Evolutionary conservation across 2,797 vertebrate genomes (phyloP), one percentile per base, ranked within the genome.

Genomic region (Lateolabrax maculatus): DNA sequence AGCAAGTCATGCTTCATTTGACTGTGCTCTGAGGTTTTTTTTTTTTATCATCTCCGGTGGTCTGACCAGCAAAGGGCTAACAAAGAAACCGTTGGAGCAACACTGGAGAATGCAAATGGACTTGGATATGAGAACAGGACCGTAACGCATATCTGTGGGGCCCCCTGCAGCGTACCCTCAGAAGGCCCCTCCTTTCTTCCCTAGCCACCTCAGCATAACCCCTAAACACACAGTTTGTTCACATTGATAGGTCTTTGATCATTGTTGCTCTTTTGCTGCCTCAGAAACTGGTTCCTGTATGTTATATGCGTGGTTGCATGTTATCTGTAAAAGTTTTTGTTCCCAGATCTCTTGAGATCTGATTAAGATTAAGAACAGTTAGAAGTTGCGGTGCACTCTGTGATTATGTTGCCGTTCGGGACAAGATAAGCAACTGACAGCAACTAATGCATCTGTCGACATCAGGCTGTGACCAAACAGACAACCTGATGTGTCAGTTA

Each of bases 1-100:
- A 85, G 77, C 75, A 36, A 81, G 84, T 89, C 85, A 87, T 82
- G 87, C 85, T 84, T 90, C 87, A 90, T 90, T 89, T 79, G 79
- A 75, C 63, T 48, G 56, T 58, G 60, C 83, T 85, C 21, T 0
- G 29, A 57, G 86, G 75, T 68, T 78, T 76, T 81, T 68, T 78
- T 76, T 81, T 77, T 84, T 86, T 85, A 77, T 86, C 81, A 81
- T 77, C 84, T 85, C 83, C 55, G 90, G 90, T 90, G 90, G 90
- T 90, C 89, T 63, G 39, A 75, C 31, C 70, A 31, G 63, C 43
- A 71, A 63, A 53, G 62, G 46, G 43, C 63, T 19, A 80, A 81
- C 73, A 88, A 89, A 87, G 83, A 67, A 70, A 64, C 68, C 37
- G 57, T 81, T 80, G 83, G 62, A 85, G 71, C 39, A 81, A 66